These are phyloP conservation scores for human DNA, from an alignment of 2,113 vertebrate genomes.

Conservation along the genomic window DNA sequence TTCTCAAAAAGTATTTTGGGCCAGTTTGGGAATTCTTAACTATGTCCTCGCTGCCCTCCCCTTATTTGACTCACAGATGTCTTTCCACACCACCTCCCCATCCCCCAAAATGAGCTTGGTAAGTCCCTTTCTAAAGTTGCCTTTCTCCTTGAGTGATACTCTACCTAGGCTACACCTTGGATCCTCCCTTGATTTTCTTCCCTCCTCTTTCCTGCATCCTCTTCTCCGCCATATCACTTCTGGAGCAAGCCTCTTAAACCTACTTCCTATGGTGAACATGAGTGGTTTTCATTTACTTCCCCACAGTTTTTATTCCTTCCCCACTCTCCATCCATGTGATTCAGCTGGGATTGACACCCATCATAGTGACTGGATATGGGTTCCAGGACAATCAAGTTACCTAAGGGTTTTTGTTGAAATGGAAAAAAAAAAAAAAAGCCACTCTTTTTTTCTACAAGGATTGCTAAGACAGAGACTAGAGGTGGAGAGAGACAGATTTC, in stretches of 20 bases:
- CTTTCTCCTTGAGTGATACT: not conserved
- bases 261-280: not conserved
- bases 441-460: not conserved
- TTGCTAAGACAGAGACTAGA: not conserved
- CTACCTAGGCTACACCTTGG: not conserved
- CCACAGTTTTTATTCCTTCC: not conserved
- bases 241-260: not conserved
- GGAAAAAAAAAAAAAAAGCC: not conserved
- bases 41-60: not conserved
- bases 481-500: not conserved
- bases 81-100: not conserved
- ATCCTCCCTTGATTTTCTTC: not conserved
- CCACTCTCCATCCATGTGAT: not conserved
- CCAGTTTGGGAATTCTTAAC: not conserved
- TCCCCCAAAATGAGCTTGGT: not conserved
- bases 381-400: not conserved
- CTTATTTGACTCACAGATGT: not conserved
- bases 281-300: not conserved
- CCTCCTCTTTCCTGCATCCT: not conserved
- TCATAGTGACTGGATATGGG: not conserved
- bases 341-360: not conserved
- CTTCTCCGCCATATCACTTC: not conserved
- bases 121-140: not conserved
- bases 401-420: conserved; percentile 11
- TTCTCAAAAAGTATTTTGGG: not conserved